Conservation (phyloP, 2,888 invertebrate species). For the Cerceris rybyensis region DNA sequence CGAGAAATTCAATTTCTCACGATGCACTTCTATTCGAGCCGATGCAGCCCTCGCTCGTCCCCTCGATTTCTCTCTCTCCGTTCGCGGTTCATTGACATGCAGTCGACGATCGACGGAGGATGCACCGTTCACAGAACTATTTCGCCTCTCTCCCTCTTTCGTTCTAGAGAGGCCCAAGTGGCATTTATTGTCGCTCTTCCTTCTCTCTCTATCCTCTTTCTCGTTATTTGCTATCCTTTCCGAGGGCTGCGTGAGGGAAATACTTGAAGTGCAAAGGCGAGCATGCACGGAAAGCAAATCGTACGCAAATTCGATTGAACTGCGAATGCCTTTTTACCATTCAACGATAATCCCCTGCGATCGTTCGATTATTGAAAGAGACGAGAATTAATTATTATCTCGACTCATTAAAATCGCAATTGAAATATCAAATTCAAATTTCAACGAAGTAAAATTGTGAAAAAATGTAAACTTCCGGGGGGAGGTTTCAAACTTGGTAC, state of each 20-base stretch:
- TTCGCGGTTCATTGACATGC: constrained; percentile 69
- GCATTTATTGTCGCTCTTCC: constrained; percentile 18
- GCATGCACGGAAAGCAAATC: constrained; percentile 61
- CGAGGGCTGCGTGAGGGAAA: constrained; percentile 60
- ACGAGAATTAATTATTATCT: too few relatives aligned
- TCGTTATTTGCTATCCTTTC: constrained; percentile 34
- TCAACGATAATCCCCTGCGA: not conserved
- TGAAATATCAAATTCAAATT: too few relatives aligned
- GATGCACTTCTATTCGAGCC: constrained; percentile 6
- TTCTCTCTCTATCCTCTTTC: constrained; percentile 31
- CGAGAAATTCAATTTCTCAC: constrained; percentile 57
- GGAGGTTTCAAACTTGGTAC: too few relatives aligned
- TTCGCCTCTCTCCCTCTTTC: constrained; percentile 50
- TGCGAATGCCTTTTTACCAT: constrained; percentile 4
- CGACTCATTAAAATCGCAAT: too few relatives aligned
- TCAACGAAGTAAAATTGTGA: too few relatives aligned
- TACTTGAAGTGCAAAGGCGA: constrained; percentile 37
- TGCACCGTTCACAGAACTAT: constrained; percentile 72
- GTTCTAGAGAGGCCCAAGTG: not conserved
- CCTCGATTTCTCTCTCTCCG: constrained; percentile 30
- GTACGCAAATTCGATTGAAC: constrained; percentile 36
- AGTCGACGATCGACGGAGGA: constrained; percentile 69
- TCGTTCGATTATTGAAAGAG: not conserved
- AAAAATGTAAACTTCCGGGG: too few relatives aligned
- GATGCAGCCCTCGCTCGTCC: not conserved